Conservation (phyloP, 2,113 vertebrate species). For the Octodon degus region DNA sequence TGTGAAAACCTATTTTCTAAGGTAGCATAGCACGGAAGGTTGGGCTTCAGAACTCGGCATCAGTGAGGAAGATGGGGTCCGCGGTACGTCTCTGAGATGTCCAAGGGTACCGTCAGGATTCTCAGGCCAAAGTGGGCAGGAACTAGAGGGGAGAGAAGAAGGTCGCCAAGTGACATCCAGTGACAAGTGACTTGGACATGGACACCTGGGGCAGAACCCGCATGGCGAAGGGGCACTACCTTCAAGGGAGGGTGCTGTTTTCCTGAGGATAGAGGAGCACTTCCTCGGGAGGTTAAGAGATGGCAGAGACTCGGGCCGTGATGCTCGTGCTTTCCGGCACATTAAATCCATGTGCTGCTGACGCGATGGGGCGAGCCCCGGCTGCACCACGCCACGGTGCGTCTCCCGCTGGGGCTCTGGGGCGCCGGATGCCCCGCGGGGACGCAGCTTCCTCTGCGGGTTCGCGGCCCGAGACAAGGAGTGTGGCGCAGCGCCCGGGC, state of each 20-base stretch:
- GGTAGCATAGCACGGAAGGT: neutral
- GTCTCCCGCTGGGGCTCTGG: too few species aligned
- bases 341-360: neutral
- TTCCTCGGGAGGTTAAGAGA: neutral
- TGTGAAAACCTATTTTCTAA: neutral
- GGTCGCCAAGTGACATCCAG: neutral
- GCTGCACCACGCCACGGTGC: neutral
- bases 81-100: fast-evolving
- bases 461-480: neutral
- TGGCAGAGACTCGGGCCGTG: neutral
- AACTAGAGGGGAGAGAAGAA: neutral
- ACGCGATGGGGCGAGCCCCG: neutral
- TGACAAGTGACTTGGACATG: neutral
- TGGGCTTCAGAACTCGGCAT: neutral
- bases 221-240: neutral
- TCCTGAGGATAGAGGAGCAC: neutral
- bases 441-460: neutral
- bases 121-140: too few species aligned
- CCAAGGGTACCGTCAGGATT: neutral
- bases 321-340: neutral
- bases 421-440: neutral
- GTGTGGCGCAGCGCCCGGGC: too few species aligned
- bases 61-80: neutral
- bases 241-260: neutral
- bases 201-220: neutral